Base-by-base conservation (phyloP, 64 coral and sea anemone species). In the Dendronephthya gigantea region DNA sequence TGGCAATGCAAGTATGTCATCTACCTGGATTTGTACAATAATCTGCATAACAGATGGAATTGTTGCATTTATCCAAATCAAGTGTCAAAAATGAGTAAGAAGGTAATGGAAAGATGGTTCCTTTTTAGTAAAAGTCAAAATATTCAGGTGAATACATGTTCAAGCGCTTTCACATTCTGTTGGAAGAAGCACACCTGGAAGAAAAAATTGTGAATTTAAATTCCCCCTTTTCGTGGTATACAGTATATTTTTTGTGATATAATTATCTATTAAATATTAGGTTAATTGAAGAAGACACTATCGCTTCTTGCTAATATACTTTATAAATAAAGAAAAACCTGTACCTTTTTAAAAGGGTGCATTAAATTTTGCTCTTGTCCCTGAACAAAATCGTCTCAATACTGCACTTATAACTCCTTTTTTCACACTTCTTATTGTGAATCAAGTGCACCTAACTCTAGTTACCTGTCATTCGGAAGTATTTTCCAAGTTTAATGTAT, bases 41-140 rank as follows among this genome's bases (percentile, higher is more conserved):
- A 27, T 27, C 68, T 74, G 11, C 13, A 30, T 74, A 28, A 74
- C 32, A 74, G 68, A 35, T 74, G 68, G 68, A 74, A 74, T 12
- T 74, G 68, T 27, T 74, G 68, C 68, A 74, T 28, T 74, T 17
- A 74, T 0, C 68, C 68, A 74, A 74, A 74, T 35, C 68, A 74
- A 35, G 11, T 74, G 0, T 52, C 50, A 52, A 52, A 52, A 52
- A 52, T 52, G 23, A 52, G 23, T 1, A 52, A 52, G 50, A 52
- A 52, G 23, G 50, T 52, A 12, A 10, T 52, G 13, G 50, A 52
- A 52, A 52, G 0, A 52, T 52, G 50, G 50, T 52, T 52, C 23
- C 50, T 52, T 52, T 52, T 52, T 16, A 52, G 50, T 52, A 16
- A 52, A 52, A 52, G 23, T 52, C 50, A 52, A 52, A 52, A 52